Base-by-base conservation (phyloP, 2,797 vertebrate genomes). In the Rhodeus uyekii region DNA sequence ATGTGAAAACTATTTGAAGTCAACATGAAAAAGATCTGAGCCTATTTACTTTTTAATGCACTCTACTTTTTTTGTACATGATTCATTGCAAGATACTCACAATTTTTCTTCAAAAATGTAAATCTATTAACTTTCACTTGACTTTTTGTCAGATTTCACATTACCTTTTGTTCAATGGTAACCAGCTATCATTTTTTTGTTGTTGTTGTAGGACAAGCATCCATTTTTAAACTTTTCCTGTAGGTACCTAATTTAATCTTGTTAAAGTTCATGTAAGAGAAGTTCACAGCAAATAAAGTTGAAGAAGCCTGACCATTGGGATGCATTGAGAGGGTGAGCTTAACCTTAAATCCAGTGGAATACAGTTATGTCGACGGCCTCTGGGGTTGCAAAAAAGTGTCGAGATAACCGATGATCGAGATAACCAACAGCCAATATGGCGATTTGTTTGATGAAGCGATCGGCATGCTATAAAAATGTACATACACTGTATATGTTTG, bases 1-100 rank as follows among this genome's bases (percentile, higher is more conserved):
- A 24, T 67, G 44, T 18, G 10, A 36, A 36, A 72, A 53, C n/a
- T 74, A 18, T 74, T 74, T 55, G 7, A 74, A 74, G 48, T 74
- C 14, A 50, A 12, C 18, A 38, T 38, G 24, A 46, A 69, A 46
- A 46, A n/a, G 63, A 38, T 38, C 34, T 36, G 7, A 63, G 16
- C 55, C 24, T 27, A 19, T 18, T 32, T 63, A 9, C 16, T 10
- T 12, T 65, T 13, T 38, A 65, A 71, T 29, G 22, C 48, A 55
- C 7, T 36, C 16, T 5, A n/a, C 36, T 29, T 44, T 38, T 14
- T 38, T 36, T 38, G 22, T 16, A 10, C 36, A 24, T 61, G 4
- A 65, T 65, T 10, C 16, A 27, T 44, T 27, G 19, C 34, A 39
- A 24, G 10, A 2, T 13, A 58, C 27, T 5, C 4, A 12, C 27